Percentiles rank a stretch among this genome's conserved stretches.
These are phyloP conservation scores for Ciconia stormi DNA, from an alignment of 2,113 vertebrate species.

Conservation along the genomic window DNA sequence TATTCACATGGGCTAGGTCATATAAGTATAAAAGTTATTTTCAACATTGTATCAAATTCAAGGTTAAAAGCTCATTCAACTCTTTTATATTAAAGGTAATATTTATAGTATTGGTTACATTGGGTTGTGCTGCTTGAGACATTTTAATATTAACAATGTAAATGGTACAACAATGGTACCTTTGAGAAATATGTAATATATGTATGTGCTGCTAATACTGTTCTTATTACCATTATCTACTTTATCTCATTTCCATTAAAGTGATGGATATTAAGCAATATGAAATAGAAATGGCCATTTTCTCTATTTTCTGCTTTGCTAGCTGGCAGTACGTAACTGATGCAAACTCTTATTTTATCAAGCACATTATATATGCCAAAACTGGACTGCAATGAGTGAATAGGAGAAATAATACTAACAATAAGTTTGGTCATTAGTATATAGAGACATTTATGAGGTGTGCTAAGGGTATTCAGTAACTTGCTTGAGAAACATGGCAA, in stretches of 20 bases:
- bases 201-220: constrained; percentile 40
- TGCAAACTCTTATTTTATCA: constrained; percentile 26
- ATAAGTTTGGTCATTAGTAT: background rate
- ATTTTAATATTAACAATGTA: constrained; percentile 59
- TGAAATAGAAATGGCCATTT: constrained; percentile 47
- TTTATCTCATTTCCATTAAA: constrained; percentile 66
- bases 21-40: constrained; percentile 36
- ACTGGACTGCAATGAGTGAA: background rate
- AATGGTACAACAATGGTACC: constrained; percentile 48
- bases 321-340: background rate
- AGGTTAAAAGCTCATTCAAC: constrained; percentile 60
- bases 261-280: constrained; percentile 59
- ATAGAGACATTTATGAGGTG: background rate
- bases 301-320: constrained; percentile 58
- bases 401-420: background rate
- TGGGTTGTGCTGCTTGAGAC: constrained; percentile 14
- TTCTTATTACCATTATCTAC: constrained; percentile 55
- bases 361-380: background rate
- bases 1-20: constrained; percentile 26
- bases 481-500: background rate
- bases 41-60: constrained; percentile 37
- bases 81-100: constrained; percentile 51
- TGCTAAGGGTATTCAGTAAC: background rate
- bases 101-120: constrained; percentile 58
- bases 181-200: constrained; percentile 57